phyloP scores from a whole-genome alignment of 2,888 invertebrate species.

The Empis livida region DNA sequence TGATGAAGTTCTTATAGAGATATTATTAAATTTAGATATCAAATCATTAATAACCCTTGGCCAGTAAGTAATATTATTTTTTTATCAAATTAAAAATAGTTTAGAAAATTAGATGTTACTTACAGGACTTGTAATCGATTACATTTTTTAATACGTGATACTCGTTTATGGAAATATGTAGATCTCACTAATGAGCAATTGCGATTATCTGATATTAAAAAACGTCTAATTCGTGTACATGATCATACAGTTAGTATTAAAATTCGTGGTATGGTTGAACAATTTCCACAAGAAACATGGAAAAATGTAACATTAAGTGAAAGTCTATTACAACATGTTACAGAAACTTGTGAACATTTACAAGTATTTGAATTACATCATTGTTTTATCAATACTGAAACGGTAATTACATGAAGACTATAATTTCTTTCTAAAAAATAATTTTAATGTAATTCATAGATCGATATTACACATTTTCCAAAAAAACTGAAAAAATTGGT shows the following conservation, averaged over 20 bases:
- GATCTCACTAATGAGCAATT: slow-evolving; percentile 25
- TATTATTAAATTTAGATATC: slow-evolving; percentile 30
- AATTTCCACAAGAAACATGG: slow-evolving; percentile 19
- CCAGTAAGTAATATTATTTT: slow-evolving; percentile 21
- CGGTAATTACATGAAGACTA: slow-evolving; percentile 16
- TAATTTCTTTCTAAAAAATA: background rate
- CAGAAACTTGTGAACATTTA: slow-evolving; percentile 22
- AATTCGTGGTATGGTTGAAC: slow-evolving; percentile 22
- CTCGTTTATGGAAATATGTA: slow-evolving; percentile 29
- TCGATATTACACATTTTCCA: slow-evolving; percentile 51
- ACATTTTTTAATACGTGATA: slow-evolving; percentile 26
- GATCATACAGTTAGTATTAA: slow-evolving; percentile 26
- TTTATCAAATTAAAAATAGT: background rate
- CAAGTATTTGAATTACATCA: slow-evolving; percentile 25
- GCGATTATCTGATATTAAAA: slow-evolving; percentile 23
- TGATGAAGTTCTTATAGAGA: slow-evolving; percentile 32
- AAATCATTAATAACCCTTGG: slow-evolving; percentile 25
- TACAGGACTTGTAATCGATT: slow-evolving; percentile 28
- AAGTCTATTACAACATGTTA: slow-evolving; percentile 22
- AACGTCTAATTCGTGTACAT: slow-evolving; percentile 24
- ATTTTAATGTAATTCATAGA: slow-evolving; percentile 35
- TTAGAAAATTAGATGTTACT: background rate
- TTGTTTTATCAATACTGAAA: slow-evolving; percentile 30
- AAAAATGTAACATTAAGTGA: slow-evolving; percentile 19
- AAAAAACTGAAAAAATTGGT: slow-evolving; percentile 42